Conservation (phyloP, 2,113 vertebrate species). For the Chloropsis hardwickii region DNA sequence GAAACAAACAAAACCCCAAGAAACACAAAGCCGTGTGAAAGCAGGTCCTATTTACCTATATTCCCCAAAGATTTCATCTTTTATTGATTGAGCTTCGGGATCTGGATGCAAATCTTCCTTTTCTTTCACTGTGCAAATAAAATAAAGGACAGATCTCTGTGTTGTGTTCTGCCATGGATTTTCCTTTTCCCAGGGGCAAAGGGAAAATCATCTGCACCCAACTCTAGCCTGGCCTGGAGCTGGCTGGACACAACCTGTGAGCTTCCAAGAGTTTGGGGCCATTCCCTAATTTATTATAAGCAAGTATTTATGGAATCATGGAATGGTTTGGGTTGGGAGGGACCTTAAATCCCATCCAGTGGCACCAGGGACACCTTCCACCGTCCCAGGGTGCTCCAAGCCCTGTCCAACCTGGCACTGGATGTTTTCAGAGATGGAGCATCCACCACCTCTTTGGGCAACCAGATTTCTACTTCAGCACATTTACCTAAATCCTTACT, state of each 20-base stretch:
- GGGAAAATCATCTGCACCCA: neutral
- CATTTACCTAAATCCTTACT: neutral
- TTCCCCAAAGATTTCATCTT: constrained; percentile 97
- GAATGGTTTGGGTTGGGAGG: neutral
- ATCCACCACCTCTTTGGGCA: neutral
- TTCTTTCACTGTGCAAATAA: constrained; percentile 86
- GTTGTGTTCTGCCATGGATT: neutral
- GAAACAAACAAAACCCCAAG: constrained; percentile 30
- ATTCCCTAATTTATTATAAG: neutral
- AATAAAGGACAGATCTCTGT: constrained; percentile 51
- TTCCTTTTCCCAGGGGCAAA: neutral
- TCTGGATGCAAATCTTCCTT: constrained; percentile 97
- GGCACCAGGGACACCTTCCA: neutral
- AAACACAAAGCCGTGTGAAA: neutral
- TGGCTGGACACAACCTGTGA: neutral
- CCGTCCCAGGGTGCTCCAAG: neutral
- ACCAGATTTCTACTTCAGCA: neutral
- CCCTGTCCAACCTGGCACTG: accelerated
- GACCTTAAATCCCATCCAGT: accelerated
- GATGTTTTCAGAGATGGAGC: neutral
- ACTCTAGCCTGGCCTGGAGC: neutral
- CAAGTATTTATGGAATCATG: neutral
- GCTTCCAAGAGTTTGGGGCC: neutral
- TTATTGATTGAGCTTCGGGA: constrained; percentile 90
- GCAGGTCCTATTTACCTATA: constrained; percentile 84